These are phyloP conservation scores for Pocillopora damicornis DNA, from an alignment of 64 coral and sea anemone species.

Conservation along the genomic window DNA sequence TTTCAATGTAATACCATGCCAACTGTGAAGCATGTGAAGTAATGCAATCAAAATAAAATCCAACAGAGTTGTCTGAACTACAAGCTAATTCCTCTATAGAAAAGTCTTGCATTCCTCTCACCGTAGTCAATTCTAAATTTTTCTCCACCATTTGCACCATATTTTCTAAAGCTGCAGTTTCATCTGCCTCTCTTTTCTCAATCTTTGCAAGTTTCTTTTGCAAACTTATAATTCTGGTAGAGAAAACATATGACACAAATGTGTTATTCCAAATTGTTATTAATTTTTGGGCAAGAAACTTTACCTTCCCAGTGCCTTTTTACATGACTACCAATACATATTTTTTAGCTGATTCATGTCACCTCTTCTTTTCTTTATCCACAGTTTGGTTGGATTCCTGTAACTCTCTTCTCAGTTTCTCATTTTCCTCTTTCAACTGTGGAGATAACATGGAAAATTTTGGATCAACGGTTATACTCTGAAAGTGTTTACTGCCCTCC, in stretches of 20 bases:
- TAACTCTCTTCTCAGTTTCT: constrained; percentile 40
- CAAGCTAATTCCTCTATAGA: too few relatives aligned
- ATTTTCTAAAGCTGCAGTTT: constrained; percentile 96
- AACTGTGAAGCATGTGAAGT: too few relatives aligned
- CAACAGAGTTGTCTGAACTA: not conserved
- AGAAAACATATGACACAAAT: not conserved
- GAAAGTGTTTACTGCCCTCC: not conserved
- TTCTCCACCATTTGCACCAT: constrained; percentile 99
- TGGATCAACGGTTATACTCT: not conserved
- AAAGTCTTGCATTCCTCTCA: not conserved
- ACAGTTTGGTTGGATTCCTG: constrained; percentile 14
- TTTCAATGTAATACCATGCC: too few relatives aligned
- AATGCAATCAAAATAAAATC: not conserved
- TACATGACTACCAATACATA: not conserved
- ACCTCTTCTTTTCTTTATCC: constrained; percentile 39
- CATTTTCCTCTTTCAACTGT: constrained; percentile 62
- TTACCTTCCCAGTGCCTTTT: not conserved
- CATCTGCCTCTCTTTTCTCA: constrained; percentile 88
- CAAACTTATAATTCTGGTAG: constrained; percentile 55
- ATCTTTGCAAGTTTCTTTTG: constrained; percentile 89
- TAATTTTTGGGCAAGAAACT: not conserved
- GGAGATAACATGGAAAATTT: not conserved
- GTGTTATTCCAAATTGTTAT: not conserved
- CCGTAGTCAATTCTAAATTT: constrained; percentile 92
- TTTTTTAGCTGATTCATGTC: not conserved